Percentiles rank a stretch among this genome's conserved stretches.
These are phyloP conservation scores for Drosophila nigromelanica DNA, from an alignment of 1,140 invertebrate genomes.

Conservation along the genomic window DNA sequence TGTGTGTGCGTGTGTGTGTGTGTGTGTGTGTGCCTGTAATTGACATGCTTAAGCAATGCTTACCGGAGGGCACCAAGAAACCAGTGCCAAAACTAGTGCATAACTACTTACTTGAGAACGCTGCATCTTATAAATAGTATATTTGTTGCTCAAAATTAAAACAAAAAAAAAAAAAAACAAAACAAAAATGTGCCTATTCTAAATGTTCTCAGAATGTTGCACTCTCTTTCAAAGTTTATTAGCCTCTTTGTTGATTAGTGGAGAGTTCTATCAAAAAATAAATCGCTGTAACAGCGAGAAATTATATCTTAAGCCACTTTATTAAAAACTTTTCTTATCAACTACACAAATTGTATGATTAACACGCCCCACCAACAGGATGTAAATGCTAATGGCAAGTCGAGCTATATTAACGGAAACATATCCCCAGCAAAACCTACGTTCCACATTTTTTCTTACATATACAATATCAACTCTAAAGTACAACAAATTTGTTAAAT, in stretches of 20 bases:
- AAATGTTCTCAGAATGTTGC: slow-evolving; percentile 62
- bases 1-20: not conserved
- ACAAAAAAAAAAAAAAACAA: slow-evolving; percentile 34
- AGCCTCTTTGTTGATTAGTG: slow-evolving; percentile 53
- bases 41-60: slow-evolving; percentile 1
- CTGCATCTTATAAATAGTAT: not conserved
- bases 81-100: slow-evolving; percentile 9
- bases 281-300: not conserved
- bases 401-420: slow-evolving; percentile 57
- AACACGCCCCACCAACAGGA: slow-evolving; percentile 58
- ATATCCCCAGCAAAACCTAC: slow-evolving; percentile 67
- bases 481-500: slow-evolving; percentile 60
- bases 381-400: slow-evolving; percentile 31
- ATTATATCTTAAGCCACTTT: slow-evolving; percentile 5
- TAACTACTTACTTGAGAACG: slow-evolving; percentile 1
- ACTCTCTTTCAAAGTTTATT: slow-evolving; percentile 69
- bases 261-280: slow-evolving; percentile 3
- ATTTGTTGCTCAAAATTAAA: slow-evolving; percentile 58
- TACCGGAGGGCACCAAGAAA: slow-evolving; percentile 11
- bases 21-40: not conserved
- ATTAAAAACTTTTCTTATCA: slow-evolving; percentile 37
- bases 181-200: slow-evolving; percentile 66
- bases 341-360: slow-evolving; percentile 20
- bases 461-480: slow-evolving; percentile 53
- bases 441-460: slow-evolving; percentile 42